phyloP scores from a whole-genome alignment of 1,140 invertebrate genomes.

The Limonius californicus region DNA sequence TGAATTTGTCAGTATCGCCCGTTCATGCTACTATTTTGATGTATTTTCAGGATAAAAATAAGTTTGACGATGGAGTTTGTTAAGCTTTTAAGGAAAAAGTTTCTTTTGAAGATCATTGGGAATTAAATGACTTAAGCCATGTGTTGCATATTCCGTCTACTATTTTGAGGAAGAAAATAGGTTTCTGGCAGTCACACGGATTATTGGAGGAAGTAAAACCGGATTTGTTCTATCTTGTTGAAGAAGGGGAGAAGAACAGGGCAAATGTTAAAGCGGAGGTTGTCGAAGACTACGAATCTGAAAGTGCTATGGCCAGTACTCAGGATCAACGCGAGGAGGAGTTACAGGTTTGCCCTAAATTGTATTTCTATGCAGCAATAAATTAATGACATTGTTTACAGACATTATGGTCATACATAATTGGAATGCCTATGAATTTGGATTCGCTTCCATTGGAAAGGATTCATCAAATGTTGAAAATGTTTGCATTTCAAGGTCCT shows the following conservation, averaged over 20 bases:
- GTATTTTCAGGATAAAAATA: conserved; percentile 88
- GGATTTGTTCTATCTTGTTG: conserved; percentile 73
- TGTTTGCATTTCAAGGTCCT: conserved; percentile 90
- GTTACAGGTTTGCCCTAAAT: conserved; percentile 65
- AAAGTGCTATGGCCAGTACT: conserved; percentile 89
- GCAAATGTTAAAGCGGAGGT: conserved; percentile 54
- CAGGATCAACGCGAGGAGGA: conserved; percentile 91
- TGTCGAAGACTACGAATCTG: conserved; percentile 85
- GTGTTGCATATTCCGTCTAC: conserved; percentile 81
- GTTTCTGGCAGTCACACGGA: conserved; percentile 89
- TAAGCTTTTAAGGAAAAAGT: too few species aligned
- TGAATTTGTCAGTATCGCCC: conserved; percentile 85
- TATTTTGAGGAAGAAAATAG: conserved; percentile 76
- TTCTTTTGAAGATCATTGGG: conserved; percentile 69
- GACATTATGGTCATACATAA: conserved; percentile 95
- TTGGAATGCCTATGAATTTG: conserved; percentile 94
- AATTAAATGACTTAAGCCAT: conserved; percentile 77
- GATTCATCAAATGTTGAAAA: conserved; percentile 95
- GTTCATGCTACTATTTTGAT: conserved; percentile 92
- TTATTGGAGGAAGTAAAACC: conserved; percentile 70
- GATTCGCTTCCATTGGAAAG: conserved; percentile 88
- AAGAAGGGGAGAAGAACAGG: conserved; percentile 56
- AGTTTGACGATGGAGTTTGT: too few species aligned
- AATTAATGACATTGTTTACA: too few species aligned
- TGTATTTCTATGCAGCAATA: too few species aligned